Evolutionary conservation across 1,140 invertebrate species (phyloP).

Genomic region (Coboldia fuscipes): DNA sequence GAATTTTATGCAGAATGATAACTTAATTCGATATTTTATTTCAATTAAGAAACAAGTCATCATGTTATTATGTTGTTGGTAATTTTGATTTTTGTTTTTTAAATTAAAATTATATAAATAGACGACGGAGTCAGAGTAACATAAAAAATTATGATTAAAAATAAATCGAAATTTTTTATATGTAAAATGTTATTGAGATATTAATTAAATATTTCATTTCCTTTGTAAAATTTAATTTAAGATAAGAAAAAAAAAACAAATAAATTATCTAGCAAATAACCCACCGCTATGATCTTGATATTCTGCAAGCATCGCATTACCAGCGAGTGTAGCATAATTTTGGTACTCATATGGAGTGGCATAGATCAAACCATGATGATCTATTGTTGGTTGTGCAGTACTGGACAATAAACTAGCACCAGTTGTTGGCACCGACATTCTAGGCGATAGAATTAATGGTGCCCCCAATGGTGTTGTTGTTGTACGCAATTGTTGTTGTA

Average conservation of each 20-base stretch:
- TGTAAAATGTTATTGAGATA: constrained; percentile 2
- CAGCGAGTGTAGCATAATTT: constrained; percentile 68
- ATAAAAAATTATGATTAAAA: background rate
- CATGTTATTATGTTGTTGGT: no score
- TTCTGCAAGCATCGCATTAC: constrained; percentile 58
- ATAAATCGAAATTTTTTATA: constrained; percentile 1
- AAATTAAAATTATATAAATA: background rate
- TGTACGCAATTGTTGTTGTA: constrained; percentile 37
- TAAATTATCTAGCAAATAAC: constrained; percentile 60
- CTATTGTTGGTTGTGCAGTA: constrained; percentile 42
- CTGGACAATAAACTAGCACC: constrained; percentile 49
- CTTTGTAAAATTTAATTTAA: constrained; percentile 2
- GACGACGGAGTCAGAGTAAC: background rate
- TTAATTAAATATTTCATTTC: background rate
- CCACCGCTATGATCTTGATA: constrained; percentile 88
- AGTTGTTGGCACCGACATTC: constrained; percentile 59
- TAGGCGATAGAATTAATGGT: constrained; percentile 68
- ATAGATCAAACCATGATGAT: constrained; percentile 48
- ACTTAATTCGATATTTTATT: no score
- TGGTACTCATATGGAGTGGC: constrained; percentile 64
- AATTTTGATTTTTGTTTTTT: background rate
- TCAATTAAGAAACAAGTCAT: no score
- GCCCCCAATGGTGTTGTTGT: constrained; percentile 51
- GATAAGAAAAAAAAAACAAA: constrained; percentile 19
- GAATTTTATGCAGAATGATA: no score